These are phyloP conservation scores for Falco concolor DNA, from an alignment of 2,797 vertebrate species.

Conservation along the genomic window DNA sequence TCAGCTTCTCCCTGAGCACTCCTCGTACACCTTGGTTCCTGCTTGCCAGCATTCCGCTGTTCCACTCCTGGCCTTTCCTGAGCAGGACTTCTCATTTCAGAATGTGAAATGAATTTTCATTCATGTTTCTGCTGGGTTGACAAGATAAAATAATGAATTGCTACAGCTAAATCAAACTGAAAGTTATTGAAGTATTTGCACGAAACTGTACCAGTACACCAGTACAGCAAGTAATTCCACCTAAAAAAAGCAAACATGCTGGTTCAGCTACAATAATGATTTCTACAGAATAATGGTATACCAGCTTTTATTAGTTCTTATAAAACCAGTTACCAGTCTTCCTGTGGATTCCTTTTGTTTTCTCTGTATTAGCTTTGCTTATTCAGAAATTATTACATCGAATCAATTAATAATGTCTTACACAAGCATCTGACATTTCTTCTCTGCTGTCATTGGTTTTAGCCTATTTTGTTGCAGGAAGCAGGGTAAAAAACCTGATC, in stretches of 20 bases:
- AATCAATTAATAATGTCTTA: not conserved
- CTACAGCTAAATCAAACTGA: not conserved
- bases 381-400: not conserved
- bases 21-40: not conserved
- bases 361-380: not conserved
- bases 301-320: not conserved
- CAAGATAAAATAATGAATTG: not conserved
- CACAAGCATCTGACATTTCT: not conserved
- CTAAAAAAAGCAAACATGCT: not conserved
- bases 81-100: not conserved
- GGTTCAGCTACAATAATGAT: not conserved
- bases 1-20: not conserved
- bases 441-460: not conserved
- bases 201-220: not conserved
- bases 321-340: not conserved
- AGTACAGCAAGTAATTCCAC: not conserved
- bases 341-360: not conserved
- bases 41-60: not conserved
- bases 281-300: not conserved
- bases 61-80: not conserved
- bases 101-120: not conserved
- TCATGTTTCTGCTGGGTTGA: not conserved
- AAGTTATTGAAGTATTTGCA: not conserved
- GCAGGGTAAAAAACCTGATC: not conserved
- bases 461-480: not conserved